Conservation (phyloP, 2,113 vertebrate genomes). For the Dascyllus trimaculatus region DNA sequence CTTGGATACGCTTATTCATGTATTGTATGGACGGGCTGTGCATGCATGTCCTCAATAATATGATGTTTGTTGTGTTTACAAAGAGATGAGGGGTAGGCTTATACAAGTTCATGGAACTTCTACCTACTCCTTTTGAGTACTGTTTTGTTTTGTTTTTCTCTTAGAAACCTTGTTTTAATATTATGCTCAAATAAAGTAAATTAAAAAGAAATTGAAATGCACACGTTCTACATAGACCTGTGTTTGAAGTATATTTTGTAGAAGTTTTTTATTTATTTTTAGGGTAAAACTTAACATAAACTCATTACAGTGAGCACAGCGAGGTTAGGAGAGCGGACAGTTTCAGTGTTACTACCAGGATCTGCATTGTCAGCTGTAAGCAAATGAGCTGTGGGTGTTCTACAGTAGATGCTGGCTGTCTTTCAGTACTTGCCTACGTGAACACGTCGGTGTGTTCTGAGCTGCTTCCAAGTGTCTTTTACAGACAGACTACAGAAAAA, state of each 20-base stretch:
- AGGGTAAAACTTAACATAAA: not conserved
- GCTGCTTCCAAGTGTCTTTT: conserved; percentile 45
- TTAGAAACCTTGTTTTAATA: too few species aligned
- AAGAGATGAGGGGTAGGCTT: too few species aligned
- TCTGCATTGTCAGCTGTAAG: conserved; percentile 68
- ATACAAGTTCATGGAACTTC: too few species aligned
- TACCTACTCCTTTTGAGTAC: too few species aligned
- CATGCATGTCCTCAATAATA: too few species aligned
- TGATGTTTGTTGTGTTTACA: too few species aligned
- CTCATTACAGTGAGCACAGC: not conserved
- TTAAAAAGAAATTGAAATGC: not conserved
- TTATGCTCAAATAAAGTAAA: too few species aligned
- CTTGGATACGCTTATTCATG: too few species aligned
- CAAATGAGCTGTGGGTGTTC: conserved; percentile 69
- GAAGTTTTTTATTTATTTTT: not conserved
- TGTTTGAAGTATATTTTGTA: not conserved
- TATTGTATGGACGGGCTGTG: too few species aligned
- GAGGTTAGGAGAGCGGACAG: conserved; percentile 2
- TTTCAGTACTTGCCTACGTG: conserved; percentile 66
- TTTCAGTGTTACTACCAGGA: conserved; percentile 37
- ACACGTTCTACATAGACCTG: not conserved
- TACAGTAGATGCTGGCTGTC: conserved; percentile 62
- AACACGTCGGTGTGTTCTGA: conserved; percentile 45
- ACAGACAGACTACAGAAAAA: conserved; percentile 56
- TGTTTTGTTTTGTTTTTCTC: too few species aligned